These are phyloP conservation scores for Eumaeus atala DNA, from an alignment of 1,140 invertebrate species.

Conservation along the genomic window DNA sequence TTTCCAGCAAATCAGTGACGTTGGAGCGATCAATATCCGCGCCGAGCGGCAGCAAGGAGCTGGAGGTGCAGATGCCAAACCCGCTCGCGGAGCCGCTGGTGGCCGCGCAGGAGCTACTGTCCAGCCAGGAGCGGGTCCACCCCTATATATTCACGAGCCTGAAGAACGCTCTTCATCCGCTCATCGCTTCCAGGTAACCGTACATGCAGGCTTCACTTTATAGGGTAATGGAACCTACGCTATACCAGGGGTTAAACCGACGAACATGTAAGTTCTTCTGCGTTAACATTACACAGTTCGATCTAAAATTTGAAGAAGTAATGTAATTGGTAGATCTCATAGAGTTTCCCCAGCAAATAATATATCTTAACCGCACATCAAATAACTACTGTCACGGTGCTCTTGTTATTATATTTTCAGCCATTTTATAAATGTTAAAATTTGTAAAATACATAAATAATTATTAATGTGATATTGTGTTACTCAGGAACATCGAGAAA, in stretches of 20 bases:
- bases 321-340: too few species aligned
- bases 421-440: too few species aligned
- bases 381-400: too few species aligned
- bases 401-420: too few species aligned
- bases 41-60: conserved; percentile 31
- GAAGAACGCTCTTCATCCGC: conserved; percentile 79
- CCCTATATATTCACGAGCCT: conserved; percentile 80
- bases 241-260: not conserved
- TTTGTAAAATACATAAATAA: too few species aligned
- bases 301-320: too few species aligned
- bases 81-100: conserved; percentile 37
- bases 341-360: too few species aligned
- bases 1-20: conserved; percentile 41
- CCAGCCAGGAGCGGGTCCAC: conserved; percentile 79
- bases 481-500: conserved; percentile 64
- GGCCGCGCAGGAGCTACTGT: conserved; percentile 66
- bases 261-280: too few species aligned
- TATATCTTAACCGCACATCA: too few species aligned
- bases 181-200: conserved; percentile 78
- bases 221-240: not conserved
- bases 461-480: conserved; percentile 8
- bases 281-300: too few species aligned
- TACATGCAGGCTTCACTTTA: conserved; percentile 8
- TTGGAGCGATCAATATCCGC: conserved; percentile 45
- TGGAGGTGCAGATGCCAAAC: conserved; percentile 35